Conservation (phyloP, 2,888 invertebrate species). For the Drosophila yooni region DNA sequence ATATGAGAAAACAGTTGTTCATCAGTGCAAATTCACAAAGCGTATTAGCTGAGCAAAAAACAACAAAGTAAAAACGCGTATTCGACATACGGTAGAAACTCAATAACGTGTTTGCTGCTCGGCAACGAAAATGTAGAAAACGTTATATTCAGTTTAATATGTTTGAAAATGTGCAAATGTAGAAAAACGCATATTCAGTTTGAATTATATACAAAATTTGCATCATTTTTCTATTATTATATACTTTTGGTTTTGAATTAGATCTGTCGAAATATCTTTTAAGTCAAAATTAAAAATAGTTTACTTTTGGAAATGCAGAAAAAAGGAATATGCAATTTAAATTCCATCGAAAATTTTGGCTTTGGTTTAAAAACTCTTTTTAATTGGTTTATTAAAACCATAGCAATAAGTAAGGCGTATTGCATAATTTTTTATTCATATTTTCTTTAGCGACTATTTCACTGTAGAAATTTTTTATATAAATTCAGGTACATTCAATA, state of each 20-base stretch:
- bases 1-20: constrained; percentile 17
- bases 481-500: background rate
- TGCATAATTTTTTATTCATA: background rate
- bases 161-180: background rate
- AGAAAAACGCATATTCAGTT: background rate
- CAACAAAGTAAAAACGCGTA: background rate
- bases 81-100: background rate
- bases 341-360: background rate
- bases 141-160: background rate
- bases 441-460: background rate
- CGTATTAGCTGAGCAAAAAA: constrained; percentile 13
- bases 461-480: background rate
- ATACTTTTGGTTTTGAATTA: background rate
- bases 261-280: background rate
- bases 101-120: background rate
- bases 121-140: background rate
- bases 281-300: background rate
- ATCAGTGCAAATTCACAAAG: constrained; percentile 47
- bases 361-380: background rate
- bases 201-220: background rate
- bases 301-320: background rate
- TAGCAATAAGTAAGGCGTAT: background rate
- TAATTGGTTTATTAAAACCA: background rate
- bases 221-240: too few species aligned
- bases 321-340: background rate